Base-by-base conservation (phyloP, 2,888 invertebrate genomes). In the Cerastis leucographa region DNA sequence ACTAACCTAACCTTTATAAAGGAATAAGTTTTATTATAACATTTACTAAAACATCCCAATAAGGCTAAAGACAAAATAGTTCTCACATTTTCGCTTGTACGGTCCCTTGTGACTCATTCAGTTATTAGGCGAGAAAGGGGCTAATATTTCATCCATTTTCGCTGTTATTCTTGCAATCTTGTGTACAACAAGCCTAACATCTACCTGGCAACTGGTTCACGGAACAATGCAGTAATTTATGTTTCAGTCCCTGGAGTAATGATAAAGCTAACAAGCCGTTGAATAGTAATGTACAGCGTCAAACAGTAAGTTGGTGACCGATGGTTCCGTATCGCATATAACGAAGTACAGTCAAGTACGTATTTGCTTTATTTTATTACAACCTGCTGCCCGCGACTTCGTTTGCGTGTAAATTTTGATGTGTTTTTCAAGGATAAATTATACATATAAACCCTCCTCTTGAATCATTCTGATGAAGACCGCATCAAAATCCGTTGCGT, bases 201-300 rank as follows among this genome's bases (percentile, higher is more conserved):
- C 73, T 78, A 82, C 83, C 78, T 84, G 74, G 81, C 61, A 85
- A 75, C 80, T 85, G 78, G 85, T 77, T 82, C 49, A 75, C 84
- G 85, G 91, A 92, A 93, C 93, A 93, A 93, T 94, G 90, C 89
- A 88, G 90, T 92, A 92, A 94, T 94, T 94, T 93, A 94, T 91
- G 89, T 88, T 81, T 76, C 25, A 79, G 87, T 91, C 91, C 86
- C 92, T 82, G 71, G 92, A 90, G 93, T 91, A 92, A 92, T 93
- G 93, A 93, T 93, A 93, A 91, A 90, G 91, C 90, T 92, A 93
- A 93, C 93, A 92, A 91, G 91, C 91, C 84, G 91, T 91, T 91
- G 92, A 91, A 92, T 91, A 88, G 89, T 91, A 89, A 91, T 91
- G 89, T 85, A 89, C 90, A 88, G 86, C 89, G 89, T 88, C 88